Evolutionary conservation across 2,888 invertebrate genomes (phyloP).

Genomic region (Drosophila nigritarsus): DNA sequence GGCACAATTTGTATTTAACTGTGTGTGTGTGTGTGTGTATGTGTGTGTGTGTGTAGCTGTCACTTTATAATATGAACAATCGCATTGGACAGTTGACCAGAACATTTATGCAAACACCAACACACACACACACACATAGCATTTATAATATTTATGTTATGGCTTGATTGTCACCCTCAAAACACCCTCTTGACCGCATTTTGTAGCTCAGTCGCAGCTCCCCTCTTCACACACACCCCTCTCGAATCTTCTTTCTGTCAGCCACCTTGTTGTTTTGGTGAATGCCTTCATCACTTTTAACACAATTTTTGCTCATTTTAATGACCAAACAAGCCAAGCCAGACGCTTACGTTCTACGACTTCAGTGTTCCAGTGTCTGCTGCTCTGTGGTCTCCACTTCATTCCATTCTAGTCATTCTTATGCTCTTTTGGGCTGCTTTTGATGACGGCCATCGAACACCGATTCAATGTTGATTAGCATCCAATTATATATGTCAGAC

Average conservation of each 20-base stretch:
- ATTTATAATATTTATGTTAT: neutral
- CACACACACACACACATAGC: neutral
- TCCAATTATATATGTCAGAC: neutral
- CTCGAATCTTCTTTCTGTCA: neutral
- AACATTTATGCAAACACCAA: conserved; percentile 12
- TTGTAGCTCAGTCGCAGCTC: neutral
- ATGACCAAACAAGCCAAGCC: neutral
- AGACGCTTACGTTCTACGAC: conserved; percentile 2
- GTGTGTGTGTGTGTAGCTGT: conserved; percentile 14
- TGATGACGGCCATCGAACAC: conserved; percentile 3
- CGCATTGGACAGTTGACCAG: conserved; percentile 40
- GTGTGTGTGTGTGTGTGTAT: conserved; percentile 46
- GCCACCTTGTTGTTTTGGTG: neutral
- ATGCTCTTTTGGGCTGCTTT: conserved; percentile 31
- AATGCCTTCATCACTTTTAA: neutral
- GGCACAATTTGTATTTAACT: conserved; percentile 32
- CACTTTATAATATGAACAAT: conserved; percentile 45
- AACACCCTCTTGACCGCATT: neutral
- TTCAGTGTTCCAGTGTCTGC: neutral
- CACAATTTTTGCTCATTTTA: neutral
- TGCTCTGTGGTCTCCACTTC: neutral
- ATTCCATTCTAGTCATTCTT: conserved; percentile 29
- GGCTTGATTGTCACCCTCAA: neutral
- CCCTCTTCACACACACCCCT: neutral
- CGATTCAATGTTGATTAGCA: neutral